These are phyloP conservation scores for Apodemus speciosus DNA, from an alignment of 2,113 vertebrate species.

Conservation along the genomic window DNA sequence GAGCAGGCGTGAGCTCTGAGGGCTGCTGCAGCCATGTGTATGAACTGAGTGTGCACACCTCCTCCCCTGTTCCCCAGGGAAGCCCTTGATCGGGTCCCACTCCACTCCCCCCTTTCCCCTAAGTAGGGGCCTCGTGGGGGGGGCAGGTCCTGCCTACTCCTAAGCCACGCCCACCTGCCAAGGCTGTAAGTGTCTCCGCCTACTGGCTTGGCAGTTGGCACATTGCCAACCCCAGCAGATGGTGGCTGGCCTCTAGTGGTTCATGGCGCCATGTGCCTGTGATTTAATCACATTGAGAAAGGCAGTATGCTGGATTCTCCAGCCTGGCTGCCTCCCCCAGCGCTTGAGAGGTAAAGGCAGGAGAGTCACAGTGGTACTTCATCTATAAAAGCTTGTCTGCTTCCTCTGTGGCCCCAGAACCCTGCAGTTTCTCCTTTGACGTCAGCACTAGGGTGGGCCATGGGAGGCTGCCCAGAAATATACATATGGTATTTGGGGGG, in stretches of 20 bases:
- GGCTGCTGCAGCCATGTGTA: neutral
- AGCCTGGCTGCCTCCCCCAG: constrained; percentile 79
- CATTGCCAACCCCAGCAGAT: constrained; percentile 89
- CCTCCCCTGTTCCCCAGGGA: neutral
- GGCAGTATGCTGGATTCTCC: constrained; percentile 89
- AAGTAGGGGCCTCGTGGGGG: no score
- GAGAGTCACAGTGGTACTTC: neutral
- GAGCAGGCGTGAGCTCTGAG: no score
- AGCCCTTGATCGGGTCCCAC: neutral
- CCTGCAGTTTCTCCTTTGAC: neutral
- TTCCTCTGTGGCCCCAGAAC: neutral
- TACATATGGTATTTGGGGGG: neutral
- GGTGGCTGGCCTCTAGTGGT: constrained; percentile 90
- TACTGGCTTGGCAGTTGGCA: neutral
- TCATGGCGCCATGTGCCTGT: constrained; percentile 89
- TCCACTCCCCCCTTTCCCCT: neutral
- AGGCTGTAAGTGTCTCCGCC: neutral
- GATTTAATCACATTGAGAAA: constrained; percentile 95
- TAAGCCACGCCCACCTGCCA: neutral
- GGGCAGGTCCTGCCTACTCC: neutral
- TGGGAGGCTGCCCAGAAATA: neutral
- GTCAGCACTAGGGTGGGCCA: no score
- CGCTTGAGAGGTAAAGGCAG: neutral
- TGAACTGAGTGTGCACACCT: neutral
- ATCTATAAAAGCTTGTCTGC: neutral